phyloP scores from a whole-genome alignment of 2,888 invertebrate species.

The Opisthograptis luteolata region DNA sequence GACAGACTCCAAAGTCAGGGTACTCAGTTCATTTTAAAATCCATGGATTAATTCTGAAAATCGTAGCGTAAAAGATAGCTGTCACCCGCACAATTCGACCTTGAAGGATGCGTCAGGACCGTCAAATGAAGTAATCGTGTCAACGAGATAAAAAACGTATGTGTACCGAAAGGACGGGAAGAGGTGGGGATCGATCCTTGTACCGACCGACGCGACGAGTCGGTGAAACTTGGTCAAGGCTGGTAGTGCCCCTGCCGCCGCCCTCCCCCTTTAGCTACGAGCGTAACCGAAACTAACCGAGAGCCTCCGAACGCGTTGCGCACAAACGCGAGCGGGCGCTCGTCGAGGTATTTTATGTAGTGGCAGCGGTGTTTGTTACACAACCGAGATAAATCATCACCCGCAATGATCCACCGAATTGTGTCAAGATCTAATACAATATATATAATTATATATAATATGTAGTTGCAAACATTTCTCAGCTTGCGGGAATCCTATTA shows the following conservation, averaged over 20 bases:
- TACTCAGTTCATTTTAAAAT: neutral
- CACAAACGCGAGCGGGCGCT: constrained; percentile 53
- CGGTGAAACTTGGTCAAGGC: constrained; percentile 84
- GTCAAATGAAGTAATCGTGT: constrained; percentile 74
- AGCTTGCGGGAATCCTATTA: constrained; percentile 25
- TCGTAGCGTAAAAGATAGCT: constrained; percentile 28
- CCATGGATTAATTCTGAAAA: neutral
- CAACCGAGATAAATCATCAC: constrained; percentile 79
- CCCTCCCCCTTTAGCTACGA: constrained; percentile 56
- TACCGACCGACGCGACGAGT: constrained; percentile 79
- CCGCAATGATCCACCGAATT: constrained; percentile 71
- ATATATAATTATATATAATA: too few relatives aligned
- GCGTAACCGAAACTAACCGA: constrained; percentile 63
- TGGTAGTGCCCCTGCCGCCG: constrained; percentile 60
- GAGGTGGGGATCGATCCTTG: constrained; percentile 82
- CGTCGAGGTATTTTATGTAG: constrained; percentile 71
- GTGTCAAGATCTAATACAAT: constrained; percentile 76
- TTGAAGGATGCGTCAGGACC: constrained; percentile 63
- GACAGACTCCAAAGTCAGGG: too few relatives aligned
- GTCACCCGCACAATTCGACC: constrained; percentile 49
- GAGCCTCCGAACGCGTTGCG: constrained; percentile 55
- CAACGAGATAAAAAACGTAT: constrained; percentile 69
- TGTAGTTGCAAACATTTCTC: constrained; percentile 10
- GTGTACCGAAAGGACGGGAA: constrained; percentile 77
- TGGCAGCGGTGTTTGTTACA: constrained; percentile 65